Conservation (phyloP, 1,140 invertebrate species). For the Bombus consobrinus region DNA sequence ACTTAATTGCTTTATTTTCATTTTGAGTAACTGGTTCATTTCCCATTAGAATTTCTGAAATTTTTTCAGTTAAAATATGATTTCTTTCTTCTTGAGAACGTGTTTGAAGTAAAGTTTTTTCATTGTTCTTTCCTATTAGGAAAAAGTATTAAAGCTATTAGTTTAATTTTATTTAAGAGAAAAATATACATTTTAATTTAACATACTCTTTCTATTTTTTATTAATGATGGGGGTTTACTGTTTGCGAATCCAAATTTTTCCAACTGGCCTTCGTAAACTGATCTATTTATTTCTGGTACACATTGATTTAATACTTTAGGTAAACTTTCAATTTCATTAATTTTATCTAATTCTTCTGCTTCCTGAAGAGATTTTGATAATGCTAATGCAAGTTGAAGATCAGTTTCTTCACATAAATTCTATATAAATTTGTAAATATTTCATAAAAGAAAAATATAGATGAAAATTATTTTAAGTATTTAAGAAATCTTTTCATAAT, state of each 20-base stretch:
- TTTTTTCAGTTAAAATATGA: conserved; percentile 81
- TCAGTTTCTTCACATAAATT: conserved; percentile 74
- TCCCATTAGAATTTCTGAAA: conserved; percentile 79
- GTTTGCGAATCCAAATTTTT: conserved; percentile 78
- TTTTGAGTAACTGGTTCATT: conserved; percentile 73
- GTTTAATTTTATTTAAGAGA: not conserved
- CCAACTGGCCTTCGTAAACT: conserved; percentile 50
- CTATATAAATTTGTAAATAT: conserved; percentile 63
- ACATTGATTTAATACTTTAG: conserved; percentile 56
- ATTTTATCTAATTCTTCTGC: conserved; percentile 75
- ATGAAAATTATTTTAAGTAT: conserved; percentile 12
- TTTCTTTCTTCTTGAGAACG: conserved; percentile 79
- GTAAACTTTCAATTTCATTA: conserved; percentile 71
- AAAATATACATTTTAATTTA: conserved; percentile 24
- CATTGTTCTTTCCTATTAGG: conserved; percentile 39
- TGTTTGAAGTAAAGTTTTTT: conserved; percentile 76
- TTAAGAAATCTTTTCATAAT: not conserved
- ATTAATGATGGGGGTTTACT: conserved; percentile 64
- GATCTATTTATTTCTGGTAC: conserved; percentile 57
- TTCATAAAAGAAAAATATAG: not conserved
- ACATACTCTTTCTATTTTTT: conserved; percentile 71
- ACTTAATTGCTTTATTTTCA: conserved; percentile 22
- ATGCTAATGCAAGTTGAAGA: conserved; percentile 81
- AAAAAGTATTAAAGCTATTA: not conserved
- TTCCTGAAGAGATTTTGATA: conserved; percentile 82